Base-by-base conservation (phyloP, 2,797 vertebrate genomes). In the Pangasius sanitwongsei region DNA sequence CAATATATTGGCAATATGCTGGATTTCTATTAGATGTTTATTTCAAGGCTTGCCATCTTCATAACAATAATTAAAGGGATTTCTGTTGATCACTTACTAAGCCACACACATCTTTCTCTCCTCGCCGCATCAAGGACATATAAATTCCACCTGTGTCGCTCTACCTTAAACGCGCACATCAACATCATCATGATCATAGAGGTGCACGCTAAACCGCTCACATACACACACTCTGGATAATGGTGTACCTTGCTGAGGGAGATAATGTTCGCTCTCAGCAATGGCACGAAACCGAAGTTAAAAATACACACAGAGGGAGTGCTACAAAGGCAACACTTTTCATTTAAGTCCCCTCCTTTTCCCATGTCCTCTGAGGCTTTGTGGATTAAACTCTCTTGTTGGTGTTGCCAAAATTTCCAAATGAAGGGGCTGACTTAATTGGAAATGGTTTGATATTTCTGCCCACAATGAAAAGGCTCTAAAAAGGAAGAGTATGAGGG, bases 381-480 rank as follows among this genome's bases (percentile, higher is more conserved):
- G 63, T 65, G 86, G 90, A 90, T 92, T 91, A 90, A 90, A 89
- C 87, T 85, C 83, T 90, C 89, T 91, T 89, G 85, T 89, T 89
- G 87, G 81, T 63, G 78, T 78, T 59, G 87, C 85, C 88, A 90
- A 89, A 59, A 89, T 91, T 87, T 87, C 85, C 87, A 91, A 91
- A 91, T 65, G 83, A 90, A 89, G 85, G 87, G 90, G 78, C 93
- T 91, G 90, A 92, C 86, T 94, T 96, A 96, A 96, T 96, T 95
- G 94, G 95, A 96, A 96, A 95, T 94, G 94, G 77, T 93, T 93
- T 94, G 91, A 93, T 90, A 93, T 95, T 95, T 87, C 90, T 91
- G 93, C 93, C 93, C 94, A 94, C 94, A 95, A 96, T 96, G 96
- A 95, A 96, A 96, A 95, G 92, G 93, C 92, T 92, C 92, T 18